Conservation (phyloP, 2,113 vertebrate species). For the Terrapene triunguis region DNA sequence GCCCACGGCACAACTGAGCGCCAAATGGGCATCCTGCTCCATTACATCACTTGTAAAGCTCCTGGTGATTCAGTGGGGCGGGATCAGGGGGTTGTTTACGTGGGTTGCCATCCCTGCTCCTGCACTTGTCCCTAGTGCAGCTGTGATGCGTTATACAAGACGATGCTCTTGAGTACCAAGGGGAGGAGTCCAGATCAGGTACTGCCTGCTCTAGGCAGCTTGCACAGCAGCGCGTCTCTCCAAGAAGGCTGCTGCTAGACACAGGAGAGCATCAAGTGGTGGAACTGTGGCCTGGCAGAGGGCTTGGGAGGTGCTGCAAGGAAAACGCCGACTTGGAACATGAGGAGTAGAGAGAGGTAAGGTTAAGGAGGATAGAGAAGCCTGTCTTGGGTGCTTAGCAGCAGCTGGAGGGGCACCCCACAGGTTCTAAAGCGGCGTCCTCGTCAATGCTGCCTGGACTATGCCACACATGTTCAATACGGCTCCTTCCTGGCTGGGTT, state of each 20-base stretch:
- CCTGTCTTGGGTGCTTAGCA: no score
- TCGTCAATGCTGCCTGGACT: not conserved
- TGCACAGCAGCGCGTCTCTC: not conserved
- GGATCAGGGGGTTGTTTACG: not conserved
- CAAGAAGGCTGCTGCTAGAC: not conserved
- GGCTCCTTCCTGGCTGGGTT: not conserved
- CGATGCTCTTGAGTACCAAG: no score
- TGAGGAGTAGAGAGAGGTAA: no score
- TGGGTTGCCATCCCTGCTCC: not conserved
- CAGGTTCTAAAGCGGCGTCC: not conserved
- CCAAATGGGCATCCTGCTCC: not conserved
- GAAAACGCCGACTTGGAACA: not conserved
- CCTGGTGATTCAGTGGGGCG: not conserved
- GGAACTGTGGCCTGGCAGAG: accelerated
- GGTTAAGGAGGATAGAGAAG: not conserved
- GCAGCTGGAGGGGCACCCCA: not conserved
- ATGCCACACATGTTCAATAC: not conserved
- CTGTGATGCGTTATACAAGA: no score
- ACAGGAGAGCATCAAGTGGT: not conserved
- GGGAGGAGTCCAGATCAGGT: not conserved
- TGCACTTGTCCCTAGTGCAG: no score
- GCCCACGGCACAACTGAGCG: not conserved
- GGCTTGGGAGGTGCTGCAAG: not conserved
- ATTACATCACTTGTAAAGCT: no score
- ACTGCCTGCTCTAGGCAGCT: not conserved